These are phyloP conservation scores for Morone chrysops DNA, from an alignment of 2,113 vertebrate genomes.

Conservation along the genomic window DNA sequence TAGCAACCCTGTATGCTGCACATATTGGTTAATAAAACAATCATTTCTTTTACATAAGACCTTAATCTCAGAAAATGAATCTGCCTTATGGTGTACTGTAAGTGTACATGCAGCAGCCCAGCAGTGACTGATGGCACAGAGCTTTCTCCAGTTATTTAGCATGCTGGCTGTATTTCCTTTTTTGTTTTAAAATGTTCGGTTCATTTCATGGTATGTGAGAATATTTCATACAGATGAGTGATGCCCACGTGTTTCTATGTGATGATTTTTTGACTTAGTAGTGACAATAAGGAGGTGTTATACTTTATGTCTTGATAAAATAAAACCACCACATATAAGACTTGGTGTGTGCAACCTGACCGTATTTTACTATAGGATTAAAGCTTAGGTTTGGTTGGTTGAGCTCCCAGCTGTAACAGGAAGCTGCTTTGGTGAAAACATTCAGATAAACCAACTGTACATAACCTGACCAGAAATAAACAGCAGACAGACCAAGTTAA, in stretches of 20 bases:
- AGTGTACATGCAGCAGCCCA: conserved; percentile 2
- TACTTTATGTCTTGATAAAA: no score
- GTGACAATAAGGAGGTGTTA: no score
- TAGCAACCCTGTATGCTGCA: not conserved
- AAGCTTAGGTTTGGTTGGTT: no score
- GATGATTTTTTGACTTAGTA: not conserved
- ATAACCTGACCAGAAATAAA: no score
- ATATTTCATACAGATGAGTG: conserved; percentile 6
- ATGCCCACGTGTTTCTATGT: not conserved
- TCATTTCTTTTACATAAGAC: conserved; percentile 22
- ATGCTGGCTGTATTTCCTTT: not conserved
- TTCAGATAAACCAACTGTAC: no score
- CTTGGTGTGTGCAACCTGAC: no score
- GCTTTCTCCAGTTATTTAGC: not conserved
- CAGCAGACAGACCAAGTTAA: no score
- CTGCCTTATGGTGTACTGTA: conserved; percentile 5
- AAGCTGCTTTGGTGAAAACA: no score
- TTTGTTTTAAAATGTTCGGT: conserved; percentile 6
- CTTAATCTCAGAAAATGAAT: conserved; percentile 29
- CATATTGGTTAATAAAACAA: conserved; percentile 9
- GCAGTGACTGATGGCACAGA: not conserved
- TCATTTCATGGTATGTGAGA: conserved; percentile 43
- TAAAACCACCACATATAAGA: no score
- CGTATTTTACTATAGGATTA: no score
- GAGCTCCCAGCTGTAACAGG: no score